These are phyloP conservation scores for Apamea epomidion DNA, from an alignment of 2,888 invertebrate genomes.

Conservation along the genomic window DNA sequence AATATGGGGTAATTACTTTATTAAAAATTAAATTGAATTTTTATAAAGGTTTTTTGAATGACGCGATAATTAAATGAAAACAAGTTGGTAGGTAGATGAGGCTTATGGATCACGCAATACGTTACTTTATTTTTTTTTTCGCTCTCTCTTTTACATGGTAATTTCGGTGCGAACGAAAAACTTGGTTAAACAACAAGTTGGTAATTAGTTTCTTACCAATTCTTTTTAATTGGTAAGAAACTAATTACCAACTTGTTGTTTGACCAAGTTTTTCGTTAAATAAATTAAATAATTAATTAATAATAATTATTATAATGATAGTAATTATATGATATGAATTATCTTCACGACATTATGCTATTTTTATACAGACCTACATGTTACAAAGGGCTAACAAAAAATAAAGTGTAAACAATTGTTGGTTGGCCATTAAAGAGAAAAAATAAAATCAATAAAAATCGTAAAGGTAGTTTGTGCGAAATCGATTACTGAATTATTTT, in stretches of 20 bases:
- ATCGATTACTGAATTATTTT: too few species aligned
- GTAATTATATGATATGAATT: not conserved
- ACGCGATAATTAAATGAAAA: conserved; percentile 50
- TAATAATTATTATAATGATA: too few species aligned
- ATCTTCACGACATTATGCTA: not conserved
- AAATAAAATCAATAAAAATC: too few species aligned
- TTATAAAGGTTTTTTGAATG: conserved; percentile 10
- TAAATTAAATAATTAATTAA: too few species aligned
- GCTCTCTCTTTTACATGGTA: not conserved
- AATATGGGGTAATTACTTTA: conserved; percentile 53
- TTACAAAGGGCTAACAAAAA: too few species aligned
- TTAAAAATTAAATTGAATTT: conserved; percentile 36
- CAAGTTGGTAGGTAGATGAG: not conserved
- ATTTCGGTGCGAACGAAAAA: conserved; percentile 23
- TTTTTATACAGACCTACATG: not conserved
- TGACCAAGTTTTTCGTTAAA: too few species aligned
- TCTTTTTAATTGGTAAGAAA: not conserved
- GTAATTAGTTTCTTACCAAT: conserved; percentile 11
- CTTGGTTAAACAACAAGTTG: conserved; percentile 21
- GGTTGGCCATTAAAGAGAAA: too few species aligned
- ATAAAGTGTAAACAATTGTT: too few species aligned
- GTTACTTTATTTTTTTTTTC: not conserved
- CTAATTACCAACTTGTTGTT: too few species aligned
- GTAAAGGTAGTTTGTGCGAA: too few species aligned
- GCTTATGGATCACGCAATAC: conserved; percentile 5